Percentiles rank a stretch among this genome's conserved stretches.
Evolutionary conservation across 1,140 invertebrate species (phyloP).

Genomic region (Papilio polytes): DNA sequence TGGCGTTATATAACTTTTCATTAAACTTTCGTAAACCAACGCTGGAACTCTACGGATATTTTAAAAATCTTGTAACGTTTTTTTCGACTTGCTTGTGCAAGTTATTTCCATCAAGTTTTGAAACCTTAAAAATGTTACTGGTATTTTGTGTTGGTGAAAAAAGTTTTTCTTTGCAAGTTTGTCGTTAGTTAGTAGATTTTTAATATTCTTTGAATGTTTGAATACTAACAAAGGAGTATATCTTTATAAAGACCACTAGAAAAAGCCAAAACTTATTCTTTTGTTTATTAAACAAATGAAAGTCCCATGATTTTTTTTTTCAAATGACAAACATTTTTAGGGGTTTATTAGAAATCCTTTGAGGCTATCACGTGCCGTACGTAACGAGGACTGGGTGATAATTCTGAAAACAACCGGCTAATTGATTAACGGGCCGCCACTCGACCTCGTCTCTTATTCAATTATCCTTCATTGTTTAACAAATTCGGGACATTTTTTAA

Average conservation of each 20-base stretch:
- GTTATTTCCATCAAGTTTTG: conserved; percentile 13
- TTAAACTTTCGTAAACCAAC: not conserved
- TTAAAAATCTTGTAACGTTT: not conserved
- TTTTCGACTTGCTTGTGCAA: not conserved
- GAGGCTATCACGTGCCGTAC: conserved; percentile 28
- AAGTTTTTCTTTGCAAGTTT: conserved; percentile 6
- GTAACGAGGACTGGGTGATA: conserved; percentile 51
- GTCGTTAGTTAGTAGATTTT: not conserved
- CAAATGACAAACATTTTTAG: not conserved
- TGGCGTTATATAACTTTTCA: not conserved
- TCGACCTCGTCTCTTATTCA: conserved; percentile 53
- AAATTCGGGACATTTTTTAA: conserved; percentile 30
- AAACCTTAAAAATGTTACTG: conserved; percentile 28
- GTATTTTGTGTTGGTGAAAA: not conserved
- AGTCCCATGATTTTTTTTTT: not conserved
- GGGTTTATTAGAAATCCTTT: conserved; percentile 4
- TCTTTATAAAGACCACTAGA: not conserved
- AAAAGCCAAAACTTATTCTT: not conserved
- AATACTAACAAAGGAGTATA: not conserved
- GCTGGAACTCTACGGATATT: not conserved
- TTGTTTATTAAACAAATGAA: not conserved
- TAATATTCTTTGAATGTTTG: not conserved
- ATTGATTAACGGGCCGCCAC: conserved; percentile 57
- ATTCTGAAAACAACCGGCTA: conserved; percentile 64
- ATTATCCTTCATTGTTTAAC: conserved; percentile 47